Base-by-base conservation (phyloP, 2,797 vertebrate species). In the Tachyglossus aculeatus region DNA sequence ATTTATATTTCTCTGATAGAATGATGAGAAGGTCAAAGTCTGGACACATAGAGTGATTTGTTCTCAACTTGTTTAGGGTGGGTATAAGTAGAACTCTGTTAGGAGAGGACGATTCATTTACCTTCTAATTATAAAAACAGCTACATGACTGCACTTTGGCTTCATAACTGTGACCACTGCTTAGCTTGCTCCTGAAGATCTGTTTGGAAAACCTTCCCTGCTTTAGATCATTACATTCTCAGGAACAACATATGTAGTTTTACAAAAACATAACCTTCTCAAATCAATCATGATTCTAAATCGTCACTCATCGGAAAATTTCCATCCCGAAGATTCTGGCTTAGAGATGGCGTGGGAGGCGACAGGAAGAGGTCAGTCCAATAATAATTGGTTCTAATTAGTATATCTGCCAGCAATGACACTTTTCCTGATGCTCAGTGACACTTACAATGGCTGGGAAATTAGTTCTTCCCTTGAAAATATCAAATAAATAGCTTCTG, bases 301-400 rank as follows among this genome's bases (percentile, higher is more conserved):
- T 67, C 22, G 70, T 39, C 25, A 24, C 37, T 16, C 55, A n/a
- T 31, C 7, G 36, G 39, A 39, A 63, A 19, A 70, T 9, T 74
- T 24, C 11, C 11, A n/a, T n/a, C n/a, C n/a, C n/a, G n/a, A n/a
- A n/a, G n/a, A n/a, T n/a, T n/a, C n/a, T n/a, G n/a, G n/a, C n/a
- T n/a, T n/a, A n/a, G n/a, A n/a, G n/a, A n/a, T n/a, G n/a, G n/a
- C n/a, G n/a, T n/a, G n/a, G n/a, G n/a, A n/a, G n/a, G n/a, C n/a
- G n/a, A n/a, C n/a, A 70, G 31, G 0, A 43, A n/a, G n/a, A 10
- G 45, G 3, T 9, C 44, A 63, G 6, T 63, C 67, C 39, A 70
- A 43, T 63, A 71, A 63, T 36, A 58, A 16, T 19, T 53, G 52
- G 15, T 71, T 77, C 34, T 25, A 47, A 51, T 38, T 53, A 64